Evolutionary conservation across 2,797 vertebrate genomes (phyloP).

Genomic region (Schizopygopsis malacanthus): DNA sequence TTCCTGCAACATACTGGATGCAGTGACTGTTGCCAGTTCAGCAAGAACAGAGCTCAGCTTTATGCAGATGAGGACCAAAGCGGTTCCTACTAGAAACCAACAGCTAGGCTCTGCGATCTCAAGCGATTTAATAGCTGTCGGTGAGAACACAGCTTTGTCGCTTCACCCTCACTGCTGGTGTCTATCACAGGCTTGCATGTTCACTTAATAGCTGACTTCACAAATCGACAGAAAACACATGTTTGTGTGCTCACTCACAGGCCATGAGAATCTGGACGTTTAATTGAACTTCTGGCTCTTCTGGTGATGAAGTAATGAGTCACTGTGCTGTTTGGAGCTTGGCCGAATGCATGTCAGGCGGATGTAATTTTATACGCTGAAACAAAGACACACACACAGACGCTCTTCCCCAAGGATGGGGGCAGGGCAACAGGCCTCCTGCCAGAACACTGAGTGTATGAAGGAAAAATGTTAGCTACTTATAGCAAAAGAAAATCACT

Average conservation of each 20-base stretch:
- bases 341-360: conserved; percentile 56
- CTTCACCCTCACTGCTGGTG: neutral
- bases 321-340: conserved; percentile 55
- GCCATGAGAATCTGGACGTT: conserved; percentile 48
- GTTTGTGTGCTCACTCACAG: neutral
- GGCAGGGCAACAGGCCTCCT: conserved; percentile 28
- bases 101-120: neutral
- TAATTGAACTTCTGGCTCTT: conserved; percentile 55
- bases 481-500: conserved; percentile 30
- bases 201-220: conserved; percentile 18
- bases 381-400: conserved; percentile 48
- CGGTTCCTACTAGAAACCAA: neutral
- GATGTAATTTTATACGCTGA: conserved; percentile 56
- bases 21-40: neutral
- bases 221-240: neutral
- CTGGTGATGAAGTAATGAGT: conserved; percentile 58
- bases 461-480: conserved; percentile 51
- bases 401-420: conserved; percentile 44
- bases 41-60: neutral
- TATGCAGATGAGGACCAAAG: conserved; percentile 16
- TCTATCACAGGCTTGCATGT: conserved; percentile 5
- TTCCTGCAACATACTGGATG: neutral
- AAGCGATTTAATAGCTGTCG: neutral
- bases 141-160: neutral
- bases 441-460: conserved; percentile 51